Evolutionary conservation across 2,113 vertebrate species (phyloP).

Genomic region (Hoplias malabaricus): DNA sequence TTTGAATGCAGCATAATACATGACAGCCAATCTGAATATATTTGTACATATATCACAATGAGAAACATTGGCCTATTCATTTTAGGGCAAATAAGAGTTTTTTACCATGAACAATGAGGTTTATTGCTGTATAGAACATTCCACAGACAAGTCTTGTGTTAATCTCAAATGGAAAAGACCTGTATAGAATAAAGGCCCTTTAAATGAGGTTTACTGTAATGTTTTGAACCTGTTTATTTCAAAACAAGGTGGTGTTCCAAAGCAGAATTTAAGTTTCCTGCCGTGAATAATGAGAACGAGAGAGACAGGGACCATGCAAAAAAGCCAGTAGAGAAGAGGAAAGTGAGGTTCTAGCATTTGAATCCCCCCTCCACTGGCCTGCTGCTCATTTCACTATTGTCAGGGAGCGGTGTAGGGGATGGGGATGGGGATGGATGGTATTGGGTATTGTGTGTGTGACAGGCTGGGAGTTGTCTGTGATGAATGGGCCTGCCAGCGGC

Average conservation of each 20-base stretch:
- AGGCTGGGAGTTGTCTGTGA: slow-evolving; percentile 77
- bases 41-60: no score
- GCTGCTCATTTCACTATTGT: slow-evolving; percentile 73
- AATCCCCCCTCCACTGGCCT: slow-evolving; percentile 67
- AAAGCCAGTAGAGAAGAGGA: slow-evolving; percentile 16
- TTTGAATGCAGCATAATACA: no score
- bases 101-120: no score
- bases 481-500: slow-evolving; percentile 78
- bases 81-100: no score
- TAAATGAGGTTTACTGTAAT: background rate
- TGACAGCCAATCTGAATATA: no score
- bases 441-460: slow-evolving; percentile 72
- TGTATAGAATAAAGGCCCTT: no score
- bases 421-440: slow-evolving; percentile 51
- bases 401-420: slow-evolving; percentile 65
- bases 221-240: background rate
- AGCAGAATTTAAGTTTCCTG: background rate
- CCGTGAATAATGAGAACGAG: background rate
- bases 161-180: background rate
- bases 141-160: background rate
- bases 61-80: no score
- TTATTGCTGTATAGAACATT: no score
- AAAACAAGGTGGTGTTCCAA: background rate
- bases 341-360: slow-evolving; percentile 54
- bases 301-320: background rate